phyloP scores from a whole-genome alignment of 2,113 vertebrate species.

The Micronisus gabar region DNA sequence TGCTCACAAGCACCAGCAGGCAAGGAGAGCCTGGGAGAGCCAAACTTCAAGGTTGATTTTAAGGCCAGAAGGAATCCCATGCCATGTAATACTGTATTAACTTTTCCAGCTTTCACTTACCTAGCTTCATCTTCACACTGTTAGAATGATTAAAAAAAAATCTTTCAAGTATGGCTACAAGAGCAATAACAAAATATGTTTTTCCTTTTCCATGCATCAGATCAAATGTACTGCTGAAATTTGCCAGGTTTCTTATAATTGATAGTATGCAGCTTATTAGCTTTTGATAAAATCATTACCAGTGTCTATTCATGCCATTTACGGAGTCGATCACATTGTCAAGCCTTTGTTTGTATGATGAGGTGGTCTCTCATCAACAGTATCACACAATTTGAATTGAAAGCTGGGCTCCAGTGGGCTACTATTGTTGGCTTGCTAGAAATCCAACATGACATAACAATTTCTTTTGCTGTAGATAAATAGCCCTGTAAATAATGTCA shows the following conservation, averaged over 20 bases:
- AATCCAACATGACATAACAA: not conserved
- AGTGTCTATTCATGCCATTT: not conserved
- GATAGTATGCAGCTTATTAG: not conserved
- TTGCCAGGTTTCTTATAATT: not conserved
- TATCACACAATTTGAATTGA: not conserved
- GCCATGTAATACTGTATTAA: not conserved
- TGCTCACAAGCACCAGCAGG: not conserved
- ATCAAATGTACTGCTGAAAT: not conserved
- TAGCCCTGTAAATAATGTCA: not conserved
- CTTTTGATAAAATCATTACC: not conserved
- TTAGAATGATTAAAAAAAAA: not conserved
- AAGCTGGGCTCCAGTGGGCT: not conserved
- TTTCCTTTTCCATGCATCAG: not conserved
- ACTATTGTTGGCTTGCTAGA: not conserved
- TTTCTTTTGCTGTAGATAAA: not conserved
- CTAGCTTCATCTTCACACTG: not conserved
- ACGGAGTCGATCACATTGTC: not conserved
- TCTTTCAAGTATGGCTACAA: not conserved
- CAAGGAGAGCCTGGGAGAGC: not conserved
- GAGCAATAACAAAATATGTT: not conserved
- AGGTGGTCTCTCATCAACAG: not conserved
- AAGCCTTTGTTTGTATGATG: not conserved
- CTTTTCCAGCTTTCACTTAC: not conserved
- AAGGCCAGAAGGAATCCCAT: not conserved
- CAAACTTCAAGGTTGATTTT: not conserved